Conservation (phyloP, 2,888 invertebrate species). For the Pheosia tremula region DNA sequence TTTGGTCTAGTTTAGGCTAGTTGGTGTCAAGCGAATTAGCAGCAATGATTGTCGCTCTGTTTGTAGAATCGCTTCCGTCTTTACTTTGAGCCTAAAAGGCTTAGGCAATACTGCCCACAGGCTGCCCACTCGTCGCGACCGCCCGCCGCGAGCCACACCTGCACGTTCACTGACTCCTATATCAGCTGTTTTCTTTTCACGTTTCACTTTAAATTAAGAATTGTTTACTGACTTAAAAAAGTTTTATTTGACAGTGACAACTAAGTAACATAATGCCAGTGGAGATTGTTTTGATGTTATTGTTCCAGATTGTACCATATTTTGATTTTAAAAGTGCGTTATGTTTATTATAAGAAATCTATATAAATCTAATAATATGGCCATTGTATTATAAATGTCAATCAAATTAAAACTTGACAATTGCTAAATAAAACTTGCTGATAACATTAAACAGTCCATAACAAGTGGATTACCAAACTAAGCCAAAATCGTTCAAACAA, state of each 20-base stretch:
- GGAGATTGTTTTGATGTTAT: background rate
- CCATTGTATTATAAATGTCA: background rate
- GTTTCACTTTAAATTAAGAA: background rate
- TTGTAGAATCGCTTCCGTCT: background rate
- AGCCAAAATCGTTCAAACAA: slow-evolving; percentile 13
- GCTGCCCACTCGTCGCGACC: slow-evolving; percentile 32
- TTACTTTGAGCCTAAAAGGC: slow-evolving; percentile 21
- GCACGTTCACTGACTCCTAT: slow-evolving; percentile 11
- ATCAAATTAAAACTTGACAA: background rate
- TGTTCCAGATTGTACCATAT: too few species aligned
- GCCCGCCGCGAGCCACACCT: slow-evolving; percentile 12
- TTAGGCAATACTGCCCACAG: slow-evolving; percentile 36
- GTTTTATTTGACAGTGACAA: background rate
- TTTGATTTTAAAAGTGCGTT: too few species aligned
- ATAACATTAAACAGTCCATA: background rate
- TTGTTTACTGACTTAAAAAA: background rate
- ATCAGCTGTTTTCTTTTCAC: slow-evolving; percentile 8
- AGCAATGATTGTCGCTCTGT: background rate
- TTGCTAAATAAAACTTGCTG: background rate
- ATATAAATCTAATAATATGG: too few species aligned
- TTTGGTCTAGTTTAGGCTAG: too few species aligned
- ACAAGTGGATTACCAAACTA: slow-evolving; percentile 7
- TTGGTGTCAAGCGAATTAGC: too few species aligned
- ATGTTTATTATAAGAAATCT: too few species aligned
- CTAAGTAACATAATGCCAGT: background rate